Evolutionary conservation across 2,113 vertebrate genomes (phyloP).

Genomic region (Mustelus asterias): DNA sequence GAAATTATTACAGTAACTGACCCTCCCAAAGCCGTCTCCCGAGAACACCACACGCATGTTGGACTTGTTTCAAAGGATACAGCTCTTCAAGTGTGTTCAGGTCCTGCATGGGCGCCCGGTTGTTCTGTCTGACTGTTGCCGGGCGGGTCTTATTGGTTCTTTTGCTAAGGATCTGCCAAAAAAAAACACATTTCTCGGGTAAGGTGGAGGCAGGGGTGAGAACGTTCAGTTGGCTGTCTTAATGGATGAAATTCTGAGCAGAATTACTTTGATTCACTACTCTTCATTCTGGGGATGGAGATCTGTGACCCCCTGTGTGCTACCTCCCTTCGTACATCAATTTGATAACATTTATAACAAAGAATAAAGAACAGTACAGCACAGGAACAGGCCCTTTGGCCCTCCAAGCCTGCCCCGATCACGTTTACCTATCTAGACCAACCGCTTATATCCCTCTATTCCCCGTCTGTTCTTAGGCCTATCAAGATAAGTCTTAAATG

Average conservation of each 20-base stretch:
- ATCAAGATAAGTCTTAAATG: too few species aligned
- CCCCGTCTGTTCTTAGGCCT: too few species aligned
- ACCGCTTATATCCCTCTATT: too few species aligned
- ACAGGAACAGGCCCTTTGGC: too few species aligned
- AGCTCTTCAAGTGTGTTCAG: constrained; percentile 64
- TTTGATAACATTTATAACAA: background rate
- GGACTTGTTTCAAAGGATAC: constrained; percentile 64
- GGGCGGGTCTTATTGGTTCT: constrained; percentile 47
- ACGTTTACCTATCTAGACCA: too few species aligned
- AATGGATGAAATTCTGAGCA: background rate
- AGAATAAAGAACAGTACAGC: background rate
- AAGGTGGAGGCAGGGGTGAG: background rate
- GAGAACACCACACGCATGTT: constrained; percentile 43
- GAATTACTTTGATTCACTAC: background rate
- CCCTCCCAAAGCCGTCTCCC: background rate
- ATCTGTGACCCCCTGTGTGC: background rate
- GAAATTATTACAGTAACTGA: background rate
- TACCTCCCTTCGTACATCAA: background rate
- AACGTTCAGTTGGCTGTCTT: background rate
- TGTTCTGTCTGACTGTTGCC: constrained; percentile 47
- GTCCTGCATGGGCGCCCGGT: constrained; percentile 51
- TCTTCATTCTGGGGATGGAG: background rate
- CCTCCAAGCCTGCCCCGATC: too few species aligned
- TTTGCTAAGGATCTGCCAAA: constrained; percentile 64
- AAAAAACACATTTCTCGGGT: background rate